Evolutionary conservation across 1,140 invertebrate genomes (phyloP), one percentile per base, ranked within the genome.

Genomic region (Psix sp.): DNA sequence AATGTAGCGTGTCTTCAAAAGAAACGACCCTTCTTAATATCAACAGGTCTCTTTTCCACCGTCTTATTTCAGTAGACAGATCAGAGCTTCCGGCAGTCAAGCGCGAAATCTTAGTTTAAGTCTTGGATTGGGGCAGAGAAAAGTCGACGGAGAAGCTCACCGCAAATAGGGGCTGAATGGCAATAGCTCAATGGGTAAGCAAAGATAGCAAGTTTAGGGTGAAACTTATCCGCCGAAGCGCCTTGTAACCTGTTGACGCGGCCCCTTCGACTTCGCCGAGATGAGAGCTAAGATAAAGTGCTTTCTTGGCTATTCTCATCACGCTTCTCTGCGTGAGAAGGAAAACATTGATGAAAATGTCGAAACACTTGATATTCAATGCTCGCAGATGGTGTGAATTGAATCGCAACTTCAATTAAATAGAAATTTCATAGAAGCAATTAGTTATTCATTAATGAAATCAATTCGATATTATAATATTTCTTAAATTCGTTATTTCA

Each of bases 31-130:
- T 74, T 26, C 74, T 77, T 79, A 70, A 36, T 51, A 79, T 78
- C 78, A 78, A 81, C 77, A 79, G 77, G 78, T 82, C 73, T 43
- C 76, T 74, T 51, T 59, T 31, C 45, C 51, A 54, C 63, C 13
- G 56, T 65, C 59, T 65, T 72, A 65, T 65, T 52, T 48, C 36
- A 5, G 10, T 10, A 31, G 31, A 67, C 62, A 62, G 52, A 51
- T 36, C 42, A 38, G 3, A 10, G 15, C 13, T 36, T 31, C 59
- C 42, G 49, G 57, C 76, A 63, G 43, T 15, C 49, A 51, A 82
- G 59, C 78, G 76, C 82, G 82, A 86, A 86, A 86, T 86, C 84
- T 84, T 84, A 48, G 74, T 74, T 76, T 74, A 81, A 78, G 79
- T 79, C 78, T 79, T 80, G 63, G 59, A 80, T 17, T 57, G 73